Evolutionary conservation across 2,888 invertebrate genomes (phyloP), one percentile per base, ranked within the genome.

Genomic region (Toxonevra muliebris): DNA sequence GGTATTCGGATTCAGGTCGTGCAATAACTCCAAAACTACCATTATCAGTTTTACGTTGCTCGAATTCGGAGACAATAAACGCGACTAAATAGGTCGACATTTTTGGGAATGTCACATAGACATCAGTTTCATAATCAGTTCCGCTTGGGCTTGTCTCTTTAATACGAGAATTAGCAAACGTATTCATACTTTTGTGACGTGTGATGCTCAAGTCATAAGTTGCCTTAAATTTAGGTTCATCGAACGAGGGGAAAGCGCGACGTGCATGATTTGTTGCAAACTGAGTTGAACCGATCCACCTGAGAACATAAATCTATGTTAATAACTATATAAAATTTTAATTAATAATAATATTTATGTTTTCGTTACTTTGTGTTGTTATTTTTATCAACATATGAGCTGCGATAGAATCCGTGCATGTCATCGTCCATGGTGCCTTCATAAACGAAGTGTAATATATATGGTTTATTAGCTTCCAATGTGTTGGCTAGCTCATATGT

Each of bases 81-180:
- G 95, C 95, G 15, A 94, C 84, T 2, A 95, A 85, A 77, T 96
- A 96, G 0, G 93, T 88, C 0, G 94, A 92, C 93, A 94, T 94
- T 12, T 84, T 83, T 0, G 88, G 85, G 0, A 90, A 89, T 48
- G 71, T 73, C 1, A 30, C 87, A 41, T 75, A 86, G 13, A 75
- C 72, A 73, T 81, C 82, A 19, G 69, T 65, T 10, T 62, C 73
- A 66, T 80, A 79, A 1, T 75, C 65, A 0, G 77, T 77, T 40
- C 68, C 73, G 13, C 74, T 17, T 0, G 17, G 9, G 15, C 43
- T 61, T 1, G 70, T 70, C 1, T n/a, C 55, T 1, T 65, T 19
- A 7, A 73, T 62, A 9, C 75, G 72, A 0, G 82, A 82, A 60
- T 82, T 82, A 62, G 81, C 80, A 11, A 77, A 71, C 11, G 78